These are phyloP conservation scores for Mycalesis mineus DNA, from an alignment of 2,888 invertebrate species.

Conservation along the genomic window DNA sequence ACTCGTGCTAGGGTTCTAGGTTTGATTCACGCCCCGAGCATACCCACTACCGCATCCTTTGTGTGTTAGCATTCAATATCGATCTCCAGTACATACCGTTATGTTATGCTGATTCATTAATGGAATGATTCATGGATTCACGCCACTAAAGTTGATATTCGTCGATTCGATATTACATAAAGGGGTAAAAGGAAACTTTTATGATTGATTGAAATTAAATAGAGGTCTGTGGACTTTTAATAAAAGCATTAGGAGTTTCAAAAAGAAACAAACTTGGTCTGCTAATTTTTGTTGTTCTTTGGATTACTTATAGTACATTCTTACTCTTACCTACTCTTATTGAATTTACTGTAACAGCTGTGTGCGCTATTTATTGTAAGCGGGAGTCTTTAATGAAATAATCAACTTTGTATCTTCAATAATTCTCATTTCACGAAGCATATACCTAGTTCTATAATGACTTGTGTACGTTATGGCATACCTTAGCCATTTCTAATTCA, in stretches of 20 bases:
- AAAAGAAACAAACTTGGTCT: neutral
- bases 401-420: too few species aligned
- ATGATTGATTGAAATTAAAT: neutral
- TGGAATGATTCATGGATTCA: conserved; percentile 4
- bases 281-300: neutral
- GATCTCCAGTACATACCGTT: conserved; percentile 1
- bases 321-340: too few species aligned
- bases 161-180: neutral
- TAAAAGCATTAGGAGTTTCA: neutral
- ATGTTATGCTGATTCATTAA: conserved; percentile 6
- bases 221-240: neutral
- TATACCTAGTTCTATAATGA: too few species aligned
- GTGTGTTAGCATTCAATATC: conserved; percentile 13
- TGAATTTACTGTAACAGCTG: too few species aligned
- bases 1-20: neutral
- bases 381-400: too few species aligned
- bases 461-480: too few species aligned
- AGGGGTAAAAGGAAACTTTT: neutral
- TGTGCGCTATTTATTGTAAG: too few species aligned
- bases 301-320: too few species aligned
- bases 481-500: too few species aligned
- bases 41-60: conserved; percentile 19
- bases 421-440: too few species aligned
- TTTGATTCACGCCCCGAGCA: conserved; percentile 23
- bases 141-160: neutral